These are phyloP conservation scores for Bombus huntii DNA, from an alignment of 1,140 invertebrate genomes.

Conservation along the genomic window DNA sequence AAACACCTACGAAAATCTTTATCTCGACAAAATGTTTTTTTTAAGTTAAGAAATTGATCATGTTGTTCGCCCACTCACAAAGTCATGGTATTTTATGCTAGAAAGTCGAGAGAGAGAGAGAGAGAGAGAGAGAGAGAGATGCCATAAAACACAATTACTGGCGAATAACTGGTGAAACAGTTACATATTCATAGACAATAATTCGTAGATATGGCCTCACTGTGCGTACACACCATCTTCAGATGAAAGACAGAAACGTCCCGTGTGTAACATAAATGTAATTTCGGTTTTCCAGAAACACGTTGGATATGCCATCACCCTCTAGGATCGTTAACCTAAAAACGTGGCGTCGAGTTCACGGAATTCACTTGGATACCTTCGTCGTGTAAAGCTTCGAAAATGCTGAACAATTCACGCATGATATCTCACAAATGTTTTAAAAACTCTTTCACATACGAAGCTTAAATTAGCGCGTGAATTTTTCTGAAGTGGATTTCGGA, in stretches of 20 bases:
- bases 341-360: neutral
- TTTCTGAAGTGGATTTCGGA: neutral
- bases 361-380: neutral
- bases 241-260: conserved; percentile 9
- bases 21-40: neutral
- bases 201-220: neutral
- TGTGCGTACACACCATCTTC: neutral
- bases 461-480: no score
- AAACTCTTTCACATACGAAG: no score
- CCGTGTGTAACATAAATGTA: conserved; percentile 8
- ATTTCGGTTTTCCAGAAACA: conserved; percentile 23
- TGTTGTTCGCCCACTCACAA: no score
- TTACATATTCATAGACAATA: no score
- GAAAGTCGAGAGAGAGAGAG: neutral
- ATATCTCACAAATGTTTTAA: neutral
- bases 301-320: neutral
- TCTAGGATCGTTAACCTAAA: conserved; percentile 46
- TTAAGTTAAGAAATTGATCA: neutral
- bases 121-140: no score
- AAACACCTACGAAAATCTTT: neutral
- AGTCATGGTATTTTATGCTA: neutral
- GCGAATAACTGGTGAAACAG: neutral
- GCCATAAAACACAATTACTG: conserved; percentile 42
- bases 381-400: neutral
- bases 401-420: neutral